Base-by-base conservation (phyloP, 2,888 invertebrate species). In the Catocala sponsa region DNA sequence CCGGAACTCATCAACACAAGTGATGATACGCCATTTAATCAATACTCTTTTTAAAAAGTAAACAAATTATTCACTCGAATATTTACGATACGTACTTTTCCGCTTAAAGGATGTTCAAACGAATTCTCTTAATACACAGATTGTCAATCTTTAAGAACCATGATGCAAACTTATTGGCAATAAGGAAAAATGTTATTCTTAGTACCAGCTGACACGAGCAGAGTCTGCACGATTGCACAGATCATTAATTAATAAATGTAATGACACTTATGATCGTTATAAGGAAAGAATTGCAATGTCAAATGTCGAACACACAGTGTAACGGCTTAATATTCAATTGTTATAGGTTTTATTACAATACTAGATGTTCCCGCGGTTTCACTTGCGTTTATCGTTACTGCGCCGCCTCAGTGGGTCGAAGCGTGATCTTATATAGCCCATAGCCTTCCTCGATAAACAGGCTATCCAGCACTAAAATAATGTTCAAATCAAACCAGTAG, bases 1-100 rank as follows among this genome's bases (percentile, higher is more conserved):
- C 50, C 50, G 50, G 50, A 50, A 50, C 50, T 13, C 13, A 46
- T 46, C 15, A 46, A 48, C 44, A 12, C 12, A 50, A 48, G 48
- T 25, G 32, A 48, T 50, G 12, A 12, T 49, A 33, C 35, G 35
- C 49, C 11, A n/a, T 32, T 49, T 50, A 50, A 50, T 35, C 9
- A 5, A 9, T 12, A 33, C 35, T 35, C 35, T 7, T 50, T 35
- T 50, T 6, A 15, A 46, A 12, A 48, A 32, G 12, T 50, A 12
- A 50, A 35, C 13, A 50, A n/a, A 50, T 50, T 35, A 50, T 50
- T 50, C 35, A 50, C n/a, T 15, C 35, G 7, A 0, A 9, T 50
- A 35, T 50, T 50, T 12, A 33, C 38, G 46, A 38, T 38, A 38
- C 1, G 12, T 6, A 50, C 35, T 50, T 50, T 50, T 50, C 35